Conservation (phyloP, 2,797 vertebrate species). For the Garrulus glandarius region DNA sequence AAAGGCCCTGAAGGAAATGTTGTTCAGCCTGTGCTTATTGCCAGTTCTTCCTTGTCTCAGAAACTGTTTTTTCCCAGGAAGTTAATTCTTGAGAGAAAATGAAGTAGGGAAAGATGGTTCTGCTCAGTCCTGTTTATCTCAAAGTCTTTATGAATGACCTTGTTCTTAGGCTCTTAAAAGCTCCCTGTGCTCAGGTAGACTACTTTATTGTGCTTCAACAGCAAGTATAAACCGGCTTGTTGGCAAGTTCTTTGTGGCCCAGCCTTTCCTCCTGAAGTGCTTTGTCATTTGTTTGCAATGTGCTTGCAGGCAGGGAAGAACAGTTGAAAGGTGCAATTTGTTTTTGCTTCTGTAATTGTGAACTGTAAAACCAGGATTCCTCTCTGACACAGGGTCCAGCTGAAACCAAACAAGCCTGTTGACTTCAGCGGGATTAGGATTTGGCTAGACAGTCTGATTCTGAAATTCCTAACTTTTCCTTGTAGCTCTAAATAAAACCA, state of each 20-base stretch:
- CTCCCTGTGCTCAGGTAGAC: slow-evolving; percentile 4
- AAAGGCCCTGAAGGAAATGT: background rate
- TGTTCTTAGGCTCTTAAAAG: slow-evolving; percentile 33
- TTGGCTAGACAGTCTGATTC: background rate
- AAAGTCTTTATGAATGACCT: slow-evolving; percentile 19
- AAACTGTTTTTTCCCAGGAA: slow-evolving; percentile 25
- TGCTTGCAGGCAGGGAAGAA: slow-evolving; percentile 57
- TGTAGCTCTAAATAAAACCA: background rate
- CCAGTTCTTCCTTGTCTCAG: background rate
- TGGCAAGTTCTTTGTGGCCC: slow-evolving; percentile 45
- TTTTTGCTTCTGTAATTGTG: slow-evolving; percentile 50
- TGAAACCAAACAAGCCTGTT: slow-evolving; percentile 32
- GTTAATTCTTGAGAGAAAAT: background rate
- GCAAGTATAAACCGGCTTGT: slow-evolving; percentile 74
- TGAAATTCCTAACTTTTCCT: background rate
- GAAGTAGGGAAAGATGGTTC: background rate
- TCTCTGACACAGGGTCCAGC: slow-evolving; percentile 25
- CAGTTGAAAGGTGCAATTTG: slow-evolving; percentile 64
- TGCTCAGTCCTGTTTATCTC: slow-evolving; percentile 32
- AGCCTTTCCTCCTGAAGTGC: slow-evolving; percentile 60
- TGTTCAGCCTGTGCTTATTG: background rate
- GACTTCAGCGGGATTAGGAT: background rate
- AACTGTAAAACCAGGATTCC: slow-evolving; percentile 47
- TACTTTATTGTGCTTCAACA: slow-evolving; percentile 50
- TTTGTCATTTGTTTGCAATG: slow-evolving; percentile 60